Conservation (phyloP, 1,140 invertebrate species). For the Pectinophora gossypiella region DNA sequence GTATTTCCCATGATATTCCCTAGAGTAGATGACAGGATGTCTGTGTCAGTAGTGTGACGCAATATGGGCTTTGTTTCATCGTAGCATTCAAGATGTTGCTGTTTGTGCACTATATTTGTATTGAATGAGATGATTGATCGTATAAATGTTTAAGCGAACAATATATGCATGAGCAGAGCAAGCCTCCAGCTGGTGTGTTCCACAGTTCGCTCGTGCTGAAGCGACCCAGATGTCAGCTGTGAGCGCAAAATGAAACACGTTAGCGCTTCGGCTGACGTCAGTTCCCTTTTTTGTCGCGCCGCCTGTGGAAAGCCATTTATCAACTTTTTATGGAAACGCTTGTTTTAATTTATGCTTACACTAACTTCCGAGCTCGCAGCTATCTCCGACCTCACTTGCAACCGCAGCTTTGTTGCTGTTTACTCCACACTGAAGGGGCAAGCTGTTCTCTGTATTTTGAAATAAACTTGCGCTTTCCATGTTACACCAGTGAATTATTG, state of each 20-base stretch:
- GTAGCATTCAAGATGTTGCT: too few relatives aligned
- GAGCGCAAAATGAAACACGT: conserved; percentile 69
- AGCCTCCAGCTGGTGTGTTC: neutral
- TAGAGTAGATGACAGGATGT: too few relatives aligned
- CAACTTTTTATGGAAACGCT: conserved; percentile 71
- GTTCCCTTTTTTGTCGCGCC: conserved; percentile 62
- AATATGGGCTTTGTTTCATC: too few relatives aligned
- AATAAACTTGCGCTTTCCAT: conserved; percentile 13
- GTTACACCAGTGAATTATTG: conserved; percentile 16
- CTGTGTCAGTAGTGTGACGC: too few relatives aligned
- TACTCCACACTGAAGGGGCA: conserved; percentile 23
- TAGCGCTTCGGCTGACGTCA: conserved; percentile 61
- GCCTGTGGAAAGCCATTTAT: conserved; percentile 68
- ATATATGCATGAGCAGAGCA: neutral
- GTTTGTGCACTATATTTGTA: too few relatives aligned
- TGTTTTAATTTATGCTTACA: conserved; percentile 73
- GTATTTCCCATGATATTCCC: too few relatives aligned
- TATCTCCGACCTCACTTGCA: conserved; percentile 64
- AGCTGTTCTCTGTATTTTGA: conserved; percentile 27
- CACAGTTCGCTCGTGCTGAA: conserved; percentile 30
- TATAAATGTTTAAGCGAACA: neutral
- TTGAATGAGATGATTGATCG: neutral
- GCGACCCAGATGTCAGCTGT: conserved; percentile 59
- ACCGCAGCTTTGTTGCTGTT: conserved; percentile 48
- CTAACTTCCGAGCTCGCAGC: conserved; percentile 54